These are phyloP conservation scores for Metopolophium dirhodum DNA, from an alignment of 1,140 invertebrate species.

Conservation along the genomic window DNA sequence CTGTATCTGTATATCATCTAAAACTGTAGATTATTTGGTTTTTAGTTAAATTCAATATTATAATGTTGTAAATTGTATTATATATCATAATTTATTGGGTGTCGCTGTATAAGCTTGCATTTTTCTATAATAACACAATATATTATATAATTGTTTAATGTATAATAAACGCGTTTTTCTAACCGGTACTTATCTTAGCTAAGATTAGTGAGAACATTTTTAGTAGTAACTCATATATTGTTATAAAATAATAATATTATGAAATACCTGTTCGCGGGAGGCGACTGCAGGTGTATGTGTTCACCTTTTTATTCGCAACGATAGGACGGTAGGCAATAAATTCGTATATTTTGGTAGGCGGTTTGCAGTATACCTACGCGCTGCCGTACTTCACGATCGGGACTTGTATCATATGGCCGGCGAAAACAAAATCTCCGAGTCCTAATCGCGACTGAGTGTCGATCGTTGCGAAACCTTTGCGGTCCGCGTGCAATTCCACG, in stretches of 20 bases:
- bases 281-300: neutral
- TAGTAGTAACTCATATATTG: neutral
- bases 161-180: neutral
- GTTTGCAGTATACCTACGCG: neutral
- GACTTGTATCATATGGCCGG: neutral
- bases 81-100: no score
- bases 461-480: neutral
- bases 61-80: no score
- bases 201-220: neutral
- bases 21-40: no score
- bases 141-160: neutral
- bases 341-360: neutral
- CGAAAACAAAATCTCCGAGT: neutral
- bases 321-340: neutral
- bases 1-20: no score
- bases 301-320: neutral
- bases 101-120: neutral
- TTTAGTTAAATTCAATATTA: no score
- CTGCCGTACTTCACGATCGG: neutral
- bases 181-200: neutral
- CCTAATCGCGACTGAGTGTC: neutral
- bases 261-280: neutral
- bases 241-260: neutral
- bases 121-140: neutral
- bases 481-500: neutral